These are phyloP conservation scores for Albula glossodonta DNA, from an alignment of 2,113 vertebrate genomes.

Conservation along the genomic window DNA sequence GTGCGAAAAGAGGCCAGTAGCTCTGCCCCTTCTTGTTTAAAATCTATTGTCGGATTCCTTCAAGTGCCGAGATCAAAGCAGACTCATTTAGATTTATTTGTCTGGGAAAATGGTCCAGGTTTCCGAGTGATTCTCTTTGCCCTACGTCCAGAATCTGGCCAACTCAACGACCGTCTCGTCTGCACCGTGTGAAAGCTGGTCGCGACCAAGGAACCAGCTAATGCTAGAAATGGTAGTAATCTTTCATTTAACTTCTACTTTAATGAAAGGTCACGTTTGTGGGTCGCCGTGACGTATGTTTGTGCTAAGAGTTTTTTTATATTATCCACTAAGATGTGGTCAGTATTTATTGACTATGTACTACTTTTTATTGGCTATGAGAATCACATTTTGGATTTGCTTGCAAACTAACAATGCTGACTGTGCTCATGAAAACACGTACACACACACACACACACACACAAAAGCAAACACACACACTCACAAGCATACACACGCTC, in stretches of 20 bases:
- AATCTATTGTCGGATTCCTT: conserved; percentile 85
- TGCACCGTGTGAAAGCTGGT: conserved; percentile 46
- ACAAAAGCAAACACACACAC: too few species aligned
- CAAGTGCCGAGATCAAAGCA: conserved; percentile 94
- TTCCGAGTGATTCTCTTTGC: conserved; percentile 62
- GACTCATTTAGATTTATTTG: conserved; percentile 96
- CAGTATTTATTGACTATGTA: background rate
- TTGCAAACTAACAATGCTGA: background rate
- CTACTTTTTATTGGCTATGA: background rate
- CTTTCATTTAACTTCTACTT: background rate
- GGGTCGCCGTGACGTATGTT: background rate
- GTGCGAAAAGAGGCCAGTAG: conserved; percentile 78
- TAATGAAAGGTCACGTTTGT: background rate
- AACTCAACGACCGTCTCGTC: conserved; percentile 41
- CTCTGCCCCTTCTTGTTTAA: conserved; percentile 83
- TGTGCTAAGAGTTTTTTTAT: background rate
- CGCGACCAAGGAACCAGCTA: background rate
- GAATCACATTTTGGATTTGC: background rate
- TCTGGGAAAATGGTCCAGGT: conserved; percentile 84
- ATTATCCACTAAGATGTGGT: background rate
- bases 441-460: background rate
- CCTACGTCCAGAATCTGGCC: conserved; percentile 38
- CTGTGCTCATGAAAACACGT: background rate
- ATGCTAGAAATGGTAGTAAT: background rate
- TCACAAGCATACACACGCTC: background rate